Conservation (phyloP, 2,888 invertebrate species). For the Rhagophthalmus giganteus region DNA sequence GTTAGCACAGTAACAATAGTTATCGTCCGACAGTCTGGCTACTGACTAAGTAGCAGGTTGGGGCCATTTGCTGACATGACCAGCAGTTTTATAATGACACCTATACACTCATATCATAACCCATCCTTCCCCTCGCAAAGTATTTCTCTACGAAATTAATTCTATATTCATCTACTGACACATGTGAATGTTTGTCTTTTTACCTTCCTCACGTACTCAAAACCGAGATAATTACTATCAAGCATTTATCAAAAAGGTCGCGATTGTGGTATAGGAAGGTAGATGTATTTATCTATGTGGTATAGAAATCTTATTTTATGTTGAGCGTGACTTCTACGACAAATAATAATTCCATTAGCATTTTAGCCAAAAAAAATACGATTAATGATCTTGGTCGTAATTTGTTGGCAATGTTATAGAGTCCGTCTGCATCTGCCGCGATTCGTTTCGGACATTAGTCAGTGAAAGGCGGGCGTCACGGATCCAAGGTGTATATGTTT, state of each 20-base stretch:
- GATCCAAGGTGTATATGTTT: constrained; percentile 29
- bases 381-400: constrained; percentile 28
- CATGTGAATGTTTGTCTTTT: constrained; percentile 17
- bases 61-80: constrained; percentile 56
- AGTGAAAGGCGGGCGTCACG: constrained; percentile 31
- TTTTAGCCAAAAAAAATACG: constrained; percentile 23
- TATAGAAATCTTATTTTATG: constrained; percentile 11
- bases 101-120: constrained; percentile 51
- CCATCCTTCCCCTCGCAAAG: constrained; percentile 47
- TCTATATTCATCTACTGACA: constrained; percentile 46
- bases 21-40: constrained; percentile 53
- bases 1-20: constrained; percentile 29
- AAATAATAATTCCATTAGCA: constrained; percentile 29
- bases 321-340: constrained; percentile 17
- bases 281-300: too few species aligned
- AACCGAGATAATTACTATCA: constrained; percentile 1
- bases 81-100: constrained; percentile 55
- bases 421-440: constrained; percentile 30
- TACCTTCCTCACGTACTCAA: constrained; percentile 7
- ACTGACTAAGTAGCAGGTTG: constrained; percentile 57
- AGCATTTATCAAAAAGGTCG: constrained; percentile 1
- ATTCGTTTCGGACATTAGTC: constrained; percentile 32
- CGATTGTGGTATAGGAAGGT: constrained; percentile 4
- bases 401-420: constrained; percentile 26
- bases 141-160: constrained; percentile 53